Conservation (phyloP, 2,113 vertebrate species). For the Podiceps cristatus region DNA sequence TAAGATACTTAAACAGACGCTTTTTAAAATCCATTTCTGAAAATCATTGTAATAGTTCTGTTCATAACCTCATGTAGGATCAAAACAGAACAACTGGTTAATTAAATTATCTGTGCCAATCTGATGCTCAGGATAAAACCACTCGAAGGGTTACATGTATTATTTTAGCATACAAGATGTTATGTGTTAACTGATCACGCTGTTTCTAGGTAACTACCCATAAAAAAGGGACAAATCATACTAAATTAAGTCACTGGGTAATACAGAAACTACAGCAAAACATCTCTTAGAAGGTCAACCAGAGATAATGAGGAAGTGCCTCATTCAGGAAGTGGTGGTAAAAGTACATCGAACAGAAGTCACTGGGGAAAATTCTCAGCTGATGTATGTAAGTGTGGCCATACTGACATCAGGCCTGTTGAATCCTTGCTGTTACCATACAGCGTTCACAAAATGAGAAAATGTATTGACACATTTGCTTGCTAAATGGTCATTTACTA, state of each 20-base stretch:
- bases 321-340: background rate
- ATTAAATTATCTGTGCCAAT: background rate
- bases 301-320: background rate
- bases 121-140: background rate
- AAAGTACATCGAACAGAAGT: background rate
- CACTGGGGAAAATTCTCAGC: background rate
- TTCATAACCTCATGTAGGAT: background rate
- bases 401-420: background rate
- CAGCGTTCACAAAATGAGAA: background rate
- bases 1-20: background rate
- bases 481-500: background rate
- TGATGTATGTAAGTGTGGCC: background rate
- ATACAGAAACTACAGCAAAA: background rate
- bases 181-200: background rate
- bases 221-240: background rate
- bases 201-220: background rate
- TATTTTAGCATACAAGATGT: background rate
- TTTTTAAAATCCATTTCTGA: background rate
- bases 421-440: background rate
- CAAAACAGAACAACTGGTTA: background rate
- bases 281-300: background rate
- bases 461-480: rapidly evolving
- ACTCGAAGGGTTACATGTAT: background rate
- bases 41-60: background rate
- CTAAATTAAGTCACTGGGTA: background rate